Base-by-base conservation (phyloP, 2,888 invertebrate genomes). In the Zygaena filipendulae region DNA sequence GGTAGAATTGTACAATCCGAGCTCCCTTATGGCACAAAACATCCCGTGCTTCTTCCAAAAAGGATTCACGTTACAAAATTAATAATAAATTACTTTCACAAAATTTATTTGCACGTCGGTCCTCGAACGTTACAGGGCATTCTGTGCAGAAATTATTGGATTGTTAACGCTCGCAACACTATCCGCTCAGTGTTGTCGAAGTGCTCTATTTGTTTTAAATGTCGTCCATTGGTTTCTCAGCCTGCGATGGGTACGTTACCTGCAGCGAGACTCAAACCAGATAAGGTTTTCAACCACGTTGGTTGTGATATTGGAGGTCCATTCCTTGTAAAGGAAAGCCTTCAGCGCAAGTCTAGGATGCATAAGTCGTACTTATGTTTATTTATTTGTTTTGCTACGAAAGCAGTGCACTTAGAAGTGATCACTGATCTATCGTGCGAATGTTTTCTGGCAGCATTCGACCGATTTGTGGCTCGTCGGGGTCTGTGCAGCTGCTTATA, bases 61-160 rank as follows among this genome's bases (percentile, higher is more conserved):
- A 25, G 29, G n/a, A 25, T 27, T 30, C 13, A 21, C 11, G n/a
- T 27, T 11, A 30, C 28, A 21, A 30, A 8, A 11, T 20, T 27
- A 4, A 7, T 30, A 3, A 23, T 28, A n/a, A 11, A 22, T 12
- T 23, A 28, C 18, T 28, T 16, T 16, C 28, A 28, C 11, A 8
- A 20, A 21, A 16, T 20, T 18, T 18, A 23, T 28, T 22, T 28
- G 16, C 28, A 28, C n/a, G 28, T 23, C 11, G 29, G 29, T 7
- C 29, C 29, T n/a, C 29, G 25, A 8, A 29, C 26, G 21, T 37
- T 37, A 30, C 34, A 16, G 27, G 26, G 31, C 14, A 27, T 34
- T 22, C 14, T 30, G 3, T 12, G 16, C 9, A 21, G 14, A 13
- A 30, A 13, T 13, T 30, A 30, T 11, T 30, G 30, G 30, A 30